A percentile compares a stretch with the other conserved stretches of the same genome.
These are phyloP conservation scores for Xylota sylvarum DNA, from an alignment of 2,888 invertebrate genomes.

Conservation along the genomic window DNA sequence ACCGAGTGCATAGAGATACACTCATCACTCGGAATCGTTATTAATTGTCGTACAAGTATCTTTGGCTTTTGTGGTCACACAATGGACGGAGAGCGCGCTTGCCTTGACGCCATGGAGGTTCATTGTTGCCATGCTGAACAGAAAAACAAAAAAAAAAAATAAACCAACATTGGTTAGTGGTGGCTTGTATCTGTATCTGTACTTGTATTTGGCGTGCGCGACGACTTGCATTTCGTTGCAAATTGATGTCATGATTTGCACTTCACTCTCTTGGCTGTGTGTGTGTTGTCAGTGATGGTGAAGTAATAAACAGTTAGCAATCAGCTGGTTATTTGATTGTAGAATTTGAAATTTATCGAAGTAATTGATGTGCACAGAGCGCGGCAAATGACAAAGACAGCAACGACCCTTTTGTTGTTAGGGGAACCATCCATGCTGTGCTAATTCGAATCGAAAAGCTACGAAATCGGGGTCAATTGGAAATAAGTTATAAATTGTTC, in stretches of 20 bases:
- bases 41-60: conserved; percentile 40
- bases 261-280: background rate
- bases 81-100: conserved; percentile 28
- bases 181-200: background rate
- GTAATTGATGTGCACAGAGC: conserved; percentile 46
- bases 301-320: conserved; percentile 24
- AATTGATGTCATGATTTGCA: conserved; percentile 41
- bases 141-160: conserved; percentile 32
- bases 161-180: conserved; percentile 10
- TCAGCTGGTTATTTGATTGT: conserved; percentile 42
- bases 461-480: conserved; percentile 21
- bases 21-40: conserved; percentile 30
- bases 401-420: conserved; percentile 16
- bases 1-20: background rate
- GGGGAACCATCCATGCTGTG: background rate
- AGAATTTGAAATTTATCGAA: conserved; percentile 44
- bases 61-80: conserved; percentile 38
- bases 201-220: background rate
- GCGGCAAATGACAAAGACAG: conserved; percentile 24
- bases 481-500: background rate
- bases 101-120: conserved; percentile 39
- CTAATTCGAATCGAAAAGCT: conserved; percentile 16
- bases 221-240: conserved; percentile 4
- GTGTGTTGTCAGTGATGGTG: background rate
- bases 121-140: conserved; percentile 30